Evolutionary conservation across 1,140 invertebrate genomes (phyloP).

Genomic region (Apis cerana): DNA sequence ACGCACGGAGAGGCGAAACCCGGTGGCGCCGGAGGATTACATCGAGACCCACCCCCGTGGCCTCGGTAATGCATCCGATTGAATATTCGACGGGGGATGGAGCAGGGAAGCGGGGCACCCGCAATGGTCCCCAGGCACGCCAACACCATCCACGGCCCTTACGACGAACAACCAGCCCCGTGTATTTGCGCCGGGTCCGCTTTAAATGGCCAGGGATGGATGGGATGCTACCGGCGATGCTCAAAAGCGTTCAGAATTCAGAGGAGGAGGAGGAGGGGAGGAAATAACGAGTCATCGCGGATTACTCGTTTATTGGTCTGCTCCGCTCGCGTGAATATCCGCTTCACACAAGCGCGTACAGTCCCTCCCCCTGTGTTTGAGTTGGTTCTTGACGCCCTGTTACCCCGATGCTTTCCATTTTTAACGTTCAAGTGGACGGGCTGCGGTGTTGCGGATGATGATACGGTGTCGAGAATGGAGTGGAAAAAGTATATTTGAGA

Average conservation of each 20-base stretch:
- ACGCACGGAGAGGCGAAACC: conserved; percentile 53
- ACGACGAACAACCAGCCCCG: conserved; percentile 49
- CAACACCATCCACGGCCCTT: conserved; percentile 41
- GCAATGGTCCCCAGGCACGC: conserved; percentile 54
- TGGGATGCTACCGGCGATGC: background rate
- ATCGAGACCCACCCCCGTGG: conserved; percentile 48
- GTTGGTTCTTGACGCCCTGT: background rate
- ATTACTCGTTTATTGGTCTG: conserved; percentile 66
- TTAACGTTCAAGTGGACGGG: background rate
- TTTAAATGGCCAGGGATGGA: conserved; percentile 57
- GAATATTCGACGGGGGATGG: conserved; percentile 62
- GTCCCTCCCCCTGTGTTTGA: background rate
- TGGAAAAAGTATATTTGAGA: no score
- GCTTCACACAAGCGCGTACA: background rate
- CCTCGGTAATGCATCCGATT: conserved; percentile 63
- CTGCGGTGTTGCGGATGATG: no score
- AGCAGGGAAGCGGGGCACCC: conserved; percentile 24
- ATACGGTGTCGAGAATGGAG: no score
- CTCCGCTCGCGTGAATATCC: conserved; percentile 21
- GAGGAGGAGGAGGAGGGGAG: background rate
- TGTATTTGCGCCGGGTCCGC: conserved; percentile 49
- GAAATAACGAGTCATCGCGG: conserved; percentile 48
- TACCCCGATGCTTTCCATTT: background rate
- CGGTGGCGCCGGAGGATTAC: conserved; percentile 58
- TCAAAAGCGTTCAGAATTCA: background rate